Evolutionary conservation across 2,113 vertebrate genomes (phyloP).

Genomic region (Vulpes vulpes): DNA sequence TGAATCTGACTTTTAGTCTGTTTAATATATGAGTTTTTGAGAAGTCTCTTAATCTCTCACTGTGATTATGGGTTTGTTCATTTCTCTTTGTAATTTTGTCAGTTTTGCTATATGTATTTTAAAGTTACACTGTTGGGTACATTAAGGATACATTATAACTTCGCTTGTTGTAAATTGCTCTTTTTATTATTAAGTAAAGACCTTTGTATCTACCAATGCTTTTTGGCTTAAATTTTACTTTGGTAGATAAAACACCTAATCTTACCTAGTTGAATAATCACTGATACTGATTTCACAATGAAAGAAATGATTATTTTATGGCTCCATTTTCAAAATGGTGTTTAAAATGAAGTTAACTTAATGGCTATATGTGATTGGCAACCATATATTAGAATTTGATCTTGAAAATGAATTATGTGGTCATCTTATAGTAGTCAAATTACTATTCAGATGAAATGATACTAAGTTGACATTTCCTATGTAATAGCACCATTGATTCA

Average conservation of each 20-base stretch:
- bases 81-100: constrained; percentile 35
- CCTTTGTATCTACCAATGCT: not conserved
- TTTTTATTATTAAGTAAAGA: not conserved
- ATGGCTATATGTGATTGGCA: constrained; percentile 1
- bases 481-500: constrained; percentile 11
- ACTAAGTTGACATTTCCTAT: constrained; percentile 48
- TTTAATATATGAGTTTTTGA: not conserved
- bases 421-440: constrained; percentile 47
- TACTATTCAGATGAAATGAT: constrained; percentile 59
- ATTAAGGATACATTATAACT: not conserved
- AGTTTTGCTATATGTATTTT: constrained; percentile 36
- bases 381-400: constrained; percentile 60
- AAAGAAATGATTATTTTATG: constrained; percentile 64
- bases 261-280: constrained; percentile 65
- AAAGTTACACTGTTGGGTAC: not conserved
- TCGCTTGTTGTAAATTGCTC: not conserved
- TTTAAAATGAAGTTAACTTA: constrained; percentile 65
- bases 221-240: constrained; percentile 62
- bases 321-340: constrained; percentile 64
- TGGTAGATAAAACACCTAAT: constrained; percentile 27
- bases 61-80: not conserved
- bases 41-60: not conserved
- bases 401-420: constrained; percentile 62
- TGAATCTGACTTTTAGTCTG: constrained; percentile 8
- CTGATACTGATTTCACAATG: constrained; percentile 52